A percentile compares a stretch with the other conserved stretches of the same genome.
Conservation (phyloP, 2,888 invertebrate species). For the Heteropelma amictum region DNA sequence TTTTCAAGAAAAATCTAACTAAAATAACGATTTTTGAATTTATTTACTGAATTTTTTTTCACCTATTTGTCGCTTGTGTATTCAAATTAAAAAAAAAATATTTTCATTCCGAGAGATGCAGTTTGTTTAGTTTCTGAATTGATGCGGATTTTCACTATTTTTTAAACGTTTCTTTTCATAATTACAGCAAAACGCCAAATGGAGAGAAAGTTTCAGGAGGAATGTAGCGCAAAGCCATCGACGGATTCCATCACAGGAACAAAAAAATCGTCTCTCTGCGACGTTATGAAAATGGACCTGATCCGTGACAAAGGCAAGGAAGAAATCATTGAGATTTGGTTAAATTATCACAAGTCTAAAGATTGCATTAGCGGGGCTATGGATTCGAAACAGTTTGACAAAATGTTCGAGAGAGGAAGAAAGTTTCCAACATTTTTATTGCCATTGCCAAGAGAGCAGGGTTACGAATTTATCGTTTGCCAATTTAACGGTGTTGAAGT, state of each 20-base stretch:
- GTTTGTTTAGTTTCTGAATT: too few species aligned
- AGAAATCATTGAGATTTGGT: conserved; percentile 89
- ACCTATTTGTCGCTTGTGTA: too few species aligned
- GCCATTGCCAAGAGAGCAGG: conserved; percentile 88
- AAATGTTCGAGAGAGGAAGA: conserved; percentile 81
- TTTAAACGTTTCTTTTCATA: conserved; percentile 2
- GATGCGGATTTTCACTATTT: too few species aligned
- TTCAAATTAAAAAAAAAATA: too few species aligned
- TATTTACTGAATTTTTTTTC: too few species aligned
- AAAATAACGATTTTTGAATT: too few species aligned
- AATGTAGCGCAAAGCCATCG: conserved; percentile 64
- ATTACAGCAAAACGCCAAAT: conserved; percentile 68
- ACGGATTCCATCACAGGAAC: background rate
- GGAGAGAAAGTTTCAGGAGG: conserved; percentile 65
- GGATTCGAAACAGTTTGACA: conserved; percentile 81
- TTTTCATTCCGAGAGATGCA: too few species aligned
- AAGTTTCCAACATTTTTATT: conserved; percentile 86
- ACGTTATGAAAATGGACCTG: conserved; percentile 88
- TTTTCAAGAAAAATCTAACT: too few species aligned
- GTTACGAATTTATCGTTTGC: conserved; percentile 91
- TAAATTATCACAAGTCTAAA: conserved; percentile 88
- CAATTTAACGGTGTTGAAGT: conserved; percentile 86
- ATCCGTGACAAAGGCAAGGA: conserved; percentile 84
- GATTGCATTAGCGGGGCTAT: conserved; percentile 88
- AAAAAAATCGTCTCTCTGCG: conserved; percentile 78